Conservation (phyloP, 2,888 invertebrate species). For the Andrena hattorfiana region DNA sequence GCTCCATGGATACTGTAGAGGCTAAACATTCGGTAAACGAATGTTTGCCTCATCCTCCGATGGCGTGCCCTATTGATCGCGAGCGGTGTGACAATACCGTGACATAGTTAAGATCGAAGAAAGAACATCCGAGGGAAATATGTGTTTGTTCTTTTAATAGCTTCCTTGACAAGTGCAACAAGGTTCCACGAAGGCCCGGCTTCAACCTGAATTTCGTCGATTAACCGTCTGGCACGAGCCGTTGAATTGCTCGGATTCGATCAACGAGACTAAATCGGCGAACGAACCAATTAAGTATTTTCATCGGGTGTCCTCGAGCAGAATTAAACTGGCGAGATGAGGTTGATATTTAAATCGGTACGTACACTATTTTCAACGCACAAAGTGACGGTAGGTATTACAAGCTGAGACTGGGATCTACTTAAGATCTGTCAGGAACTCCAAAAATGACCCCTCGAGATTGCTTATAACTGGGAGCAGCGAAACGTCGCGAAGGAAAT, state of each 20-base stretch:
- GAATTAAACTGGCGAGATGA: conserved; percentile 43
- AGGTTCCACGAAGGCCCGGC: not conserved
- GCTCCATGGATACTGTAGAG: conserved; percentile 7
- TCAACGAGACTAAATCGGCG: conserved; percentile 63
- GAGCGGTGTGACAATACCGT: not conserved
- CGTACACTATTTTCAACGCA: not conserved
- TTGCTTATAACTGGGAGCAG: not conserved
- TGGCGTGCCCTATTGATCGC: not conserved
- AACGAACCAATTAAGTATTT: conserved; percentile 64
- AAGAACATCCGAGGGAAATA: conserved; percentile 2
- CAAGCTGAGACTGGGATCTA: not conserved
- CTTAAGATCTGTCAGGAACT: not conserved
- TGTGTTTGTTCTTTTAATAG: not conserved
- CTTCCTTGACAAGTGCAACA: not conserved
- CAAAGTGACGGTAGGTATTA: too few relatives aligned
- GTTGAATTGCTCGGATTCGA: conserved; percentile 65
- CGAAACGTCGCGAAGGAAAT: not conserved
- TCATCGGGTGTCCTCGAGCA: conserved; percentile 50
- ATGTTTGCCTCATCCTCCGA: not conserved
- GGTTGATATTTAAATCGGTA: conserved; percentile 49
- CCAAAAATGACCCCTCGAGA: not conserved
- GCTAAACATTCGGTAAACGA: conserved; percentile 1
- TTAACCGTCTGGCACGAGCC: conserved; percentile 58
- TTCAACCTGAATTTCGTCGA: conserved; percentile 54
- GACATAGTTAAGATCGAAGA: not conserved